These are phyloP conservation scores for Copidosoma aretas DNA, from an alignment of 2,888 invertebrate species.

Conservation along the genomic window DNA sequence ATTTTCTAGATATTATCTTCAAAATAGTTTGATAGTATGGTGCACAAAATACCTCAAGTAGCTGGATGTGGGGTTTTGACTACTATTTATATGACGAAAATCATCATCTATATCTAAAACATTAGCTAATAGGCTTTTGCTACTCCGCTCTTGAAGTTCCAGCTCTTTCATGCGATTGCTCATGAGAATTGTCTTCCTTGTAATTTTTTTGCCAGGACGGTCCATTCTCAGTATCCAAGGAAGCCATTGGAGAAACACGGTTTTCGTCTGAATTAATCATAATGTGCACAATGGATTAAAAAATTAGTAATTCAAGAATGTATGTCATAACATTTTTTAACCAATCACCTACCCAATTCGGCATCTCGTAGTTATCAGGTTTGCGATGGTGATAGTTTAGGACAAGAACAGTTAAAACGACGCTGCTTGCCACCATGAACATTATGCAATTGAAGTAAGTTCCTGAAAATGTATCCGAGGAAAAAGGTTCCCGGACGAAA, in stretches of 20 bases:
- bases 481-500: constrained; percentile 2
- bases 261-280: constrained; percentile 77
- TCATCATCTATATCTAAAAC: constrained; percentile 96
- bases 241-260: constrained; percentile 95
- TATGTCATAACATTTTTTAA: neutral
- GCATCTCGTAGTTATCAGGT: constrained; percentile 96
- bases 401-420: constrained; percentile 95
- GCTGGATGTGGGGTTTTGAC: constrained; percentile 49
- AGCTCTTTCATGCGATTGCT: constrained; percentile 90
- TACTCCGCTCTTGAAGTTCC: constrained; percentile 91
- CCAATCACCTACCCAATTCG: constrained; percentile 82
- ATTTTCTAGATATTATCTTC: no score
- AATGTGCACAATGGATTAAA: neutral
- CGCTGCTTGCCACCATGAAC: constrained; percentile 99
- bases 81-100: constrained; percentile 78
- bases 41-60: constrained; percentile 51
- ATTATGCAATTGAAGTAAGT: constrained; percentile 99
- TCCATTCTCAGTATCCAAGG: constrained; percentile 97
- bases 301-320: neutral
- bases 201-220: constrained; percentile 93
- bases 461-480: constrained; percentile 67
- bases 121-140: constrained; percentile 92
- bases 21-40: neutral
- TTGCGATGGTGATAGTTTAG: constrained; percentile 97
- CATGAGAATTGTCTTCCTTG: constrained; percentile 88